A percentile compares a stretch with the other conserved stretches of the same genome.
These are phyloP conservation scores for Phymatocera aterrima DNA, from an alignment of 2,888 invertebrate genomes.

Conservation along the genomic window DNA sequence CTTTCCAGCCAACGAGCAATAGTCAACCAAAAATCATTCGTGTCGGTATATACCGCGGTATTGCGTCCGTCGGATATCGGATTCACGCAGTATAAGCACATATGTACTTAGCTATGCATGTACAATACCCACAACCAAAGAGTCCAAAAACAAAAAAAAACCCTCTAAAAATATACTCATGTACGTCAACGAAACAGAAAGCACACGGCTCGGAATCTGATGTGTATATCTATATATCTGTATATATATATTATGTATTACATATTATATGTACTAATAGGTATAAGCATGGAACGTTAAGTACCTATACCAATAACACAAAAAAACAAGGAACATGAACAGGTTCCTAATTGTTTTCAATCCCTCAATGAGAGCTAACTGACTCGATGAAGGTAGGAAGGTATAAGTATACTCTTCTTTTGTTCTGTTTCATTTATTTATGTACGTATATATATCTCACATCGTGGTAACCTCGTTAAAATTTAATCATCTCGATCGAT, in stretches of 20 bases:
- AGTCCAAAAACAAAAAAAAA: neutral
- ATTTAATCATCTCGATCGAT: slow-evolving; percentile 16
- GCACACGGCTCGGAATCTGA: neutral
- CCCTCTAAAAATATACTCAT: neutral
- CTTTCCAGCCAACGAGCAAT: neutral
- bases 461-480: slow-evolving; percentile 14
- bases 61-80: neutral
- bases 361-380: slow-evolving; percentile 18
- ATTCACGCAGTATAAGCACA: neutral
- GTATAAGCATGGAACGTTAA: too few relatives aligned
- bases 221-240: neutral
- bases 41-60: neutral
- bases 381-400: neutral
- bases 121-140: too few relatives aligned
- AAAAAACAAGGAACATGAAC: neutral
- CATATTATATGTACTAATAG: too few relatives aligned
- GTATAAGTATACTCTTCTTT: too few relatives aligned
- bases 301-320: neutral
- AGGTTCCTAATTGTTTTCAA: slow-evolving; percentile 15
- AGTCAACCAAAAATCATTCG: neutral
- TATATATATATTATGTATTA: too few relatives aligned
- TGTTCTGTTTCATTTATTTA: too few relatives aligned
- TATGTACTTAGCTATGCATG: too few relatives aligned
- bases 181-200: neutral
- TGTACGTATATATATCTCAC: neutral